A percentile compares a stretch with the other conserved stretches of the same genome.
phyloP scores from a whole-genome alignment of 2,797 vertebrate genomes.

The Characodon lateralis region DNA sequence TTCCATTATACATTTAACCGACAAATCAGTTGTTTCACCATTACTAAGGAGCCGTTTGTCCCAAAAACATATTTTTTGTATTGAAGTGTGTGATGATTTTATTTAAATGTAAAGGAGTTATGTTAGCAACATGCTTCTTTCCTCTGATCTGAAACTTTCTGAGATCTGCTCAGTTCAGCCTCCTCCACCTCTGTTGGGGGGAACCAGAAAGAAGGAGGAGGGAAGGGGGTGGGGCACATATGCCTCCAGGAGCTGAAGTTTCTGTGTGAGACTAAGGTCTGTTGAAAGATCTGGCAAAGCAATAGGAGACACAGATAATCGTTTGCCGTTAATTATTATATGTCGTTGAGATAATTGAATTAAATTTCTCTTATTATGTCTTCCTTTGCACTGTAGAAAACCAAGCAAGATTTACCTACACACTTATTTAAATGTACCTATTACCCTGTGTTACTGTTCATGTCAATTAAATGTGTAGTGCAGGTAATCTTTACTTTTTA shows the following conservation, averaged over 20 bases:
- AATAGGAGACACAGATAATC: neutral
- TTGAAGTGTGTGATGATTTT: neutral
- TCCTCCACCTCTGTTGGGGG: conserved; percentile 42
- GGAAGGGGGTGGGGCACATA: conserved; percentile 54
- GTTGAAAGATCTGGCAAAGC: conserved; percentile 7
- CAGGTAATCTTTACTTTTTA: neutral
- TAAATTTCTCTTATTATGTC: neutral
- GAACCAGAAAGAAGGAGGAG: conserved; percentile 14
- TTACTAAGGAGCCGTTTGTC: neutral
- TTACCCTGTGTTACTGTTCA: neutral
- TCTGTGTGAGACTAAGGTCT: conserved; percentile 13
- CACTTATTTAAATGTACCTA: neutral
- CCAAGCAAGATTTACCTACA: too few relatives aligned
- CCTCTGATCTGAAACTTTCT: conserved; percentile 23
- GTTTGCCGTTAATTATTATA: conserved; percentile 7
- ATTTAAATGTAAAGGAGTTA: neutral
- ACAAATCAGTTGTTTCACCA: neutral
- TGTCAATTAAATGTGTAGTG: neutral
- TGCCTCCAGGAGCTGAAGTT: conserved; percentile 35
- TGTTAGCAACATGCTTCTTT: conserved; percentile 9
- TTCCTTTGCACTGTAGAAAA: neutral
- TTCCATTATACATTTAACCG: too few relatives aligned
- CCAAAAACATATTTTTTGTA: neutral
- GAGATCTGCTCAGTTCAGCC: conserved; percentile 20
- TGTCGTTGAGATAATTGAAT: conserved; percentile 15